phyloP scores from a whole-genome alignment of 2,888 invertebrate genomes.

The Acanthoscelides obtectus region DNA sequence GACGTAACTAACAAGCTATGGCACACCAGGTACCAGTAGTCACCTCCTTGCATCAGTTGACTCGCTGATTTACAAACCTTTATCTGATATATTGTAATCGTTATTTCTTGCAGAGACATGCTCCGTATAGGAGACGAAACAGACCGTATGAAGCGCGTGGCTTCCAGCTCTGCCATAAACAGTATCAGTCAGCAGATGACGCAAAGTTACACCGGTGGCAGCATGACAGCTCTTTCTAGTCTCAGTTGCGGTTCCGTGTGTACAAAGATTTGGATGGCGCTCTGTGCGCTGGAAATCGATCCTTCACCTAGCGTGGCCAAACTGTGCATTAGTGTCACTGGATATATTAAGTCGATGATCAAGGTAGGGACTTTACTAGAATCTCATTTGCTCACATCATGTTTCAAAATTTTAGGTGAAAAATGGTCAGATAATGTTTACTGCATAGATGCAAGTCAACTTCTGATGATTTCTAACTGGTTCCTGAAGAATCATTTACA shows the following conservation, averaged over 20 bases:
- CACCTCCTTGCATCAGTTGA: too few relatives aligned
- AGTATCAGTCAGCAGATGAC: slow-evolving; percentile 44
- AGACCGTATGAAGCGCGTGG: slow-evolving; percentile 58
- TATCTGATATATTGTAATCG: too few relatives aligned
- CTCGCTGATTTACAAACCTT: too few relatives aligned
- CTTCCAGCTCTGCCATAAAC: slow-evolving; percentile 67
- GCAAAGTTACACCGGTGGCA: slow-evolving; percentile 19
- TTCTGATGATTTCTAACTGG: too few relatives aligned
- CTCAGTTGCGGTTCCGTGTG: slow-evolving; percentile 71
- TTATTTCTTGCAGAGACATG: background rate
- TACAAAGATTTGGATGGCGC: slow-evolving; percentile 82
- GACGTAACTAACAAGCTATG: too few relatives aligned
- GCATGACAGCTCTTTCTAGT: slow-evolving; percentile 48
- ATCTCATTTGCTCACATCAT: too few relatives aligned
- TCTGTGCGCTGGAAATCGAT: slow-evolving; percentile 75
- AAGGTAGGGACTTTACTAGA: slow-evolving; percentile 46
- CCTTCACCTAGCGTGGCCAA: slow-evolving; percentile 80
- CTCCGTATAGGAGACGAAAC: background rate
- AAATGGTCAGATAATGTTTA: too few relatives aligned
- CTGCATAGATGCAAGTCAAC: too few relatives aligned
- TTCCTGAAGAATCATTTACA: too few relatives aligned
- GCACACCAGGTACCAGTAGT: too few relatives aligned
- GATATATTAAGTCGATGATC: slow-evolving; percentile 67
- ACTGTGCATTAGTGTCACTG: slow-evolving; percentile 74
- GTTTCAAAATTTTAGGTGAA: too few relatives aligned